Evolutionary conservation across 2,797 vertebrate species (phyloP), one percentile per base, ranked within the genome.

Genomic region (Anguilla obscura): DNA sequence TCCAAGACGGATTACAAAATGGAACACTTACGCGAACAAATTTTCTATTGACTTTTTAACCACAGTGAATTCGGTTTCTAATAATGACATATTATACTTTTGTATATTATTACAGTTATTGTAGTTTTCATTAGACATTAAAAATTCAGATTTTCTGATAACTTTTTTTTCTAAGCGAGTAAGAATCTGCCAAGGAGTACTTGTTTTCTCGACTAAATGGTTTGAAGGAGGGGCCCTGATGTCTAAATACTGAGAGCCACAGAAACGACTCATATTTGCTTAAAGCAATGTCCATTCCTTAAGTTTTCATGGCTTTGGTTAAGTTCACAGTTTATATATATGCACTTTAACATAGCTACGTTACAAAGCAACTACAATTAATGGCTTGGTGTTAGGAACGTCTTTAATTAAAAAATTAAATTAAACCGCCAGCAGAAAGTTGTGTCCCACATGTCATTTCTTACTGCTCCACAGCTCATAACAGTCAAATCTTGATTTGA

Each of bases 401-500:
- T 56, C 30, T 90, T 90, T 94, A 91, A 94, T 95, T 93, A 93
- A 88, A 90, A 82, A 90, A 90, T 91, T 90, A 89, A 91, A 93
- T 94, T 91, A 93, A 93, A 93, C 90, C 86, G 88, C 91, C 93
- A 94, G 93, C 94, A 16, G 82, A 82, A 92, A 94, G 91, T 92
- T 92, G 90, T 92, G 92, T 92, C 88, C 85, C 88, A 80, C 82
- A 83, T 63, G 76, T 83, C 76, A 12, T 8, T 33, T 76, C 36
- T 84, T 82, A 85, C n/a, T 87, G 87, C 89, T 89, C 92, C 84
- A 89, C 90, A 90, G 87, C 84, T 87, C 92, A 87, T 89, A 88
- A 85, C 85, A 79, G 89, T 89, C 91, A 90, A 92, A 91, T 94
- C 92, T 89, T 90, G 86, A 91, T 90, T 89, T 89, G 92, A 91